phyloP scores from a whole-genome alignment of 1,140 invertebrate genomes.

The Hypsibius dujardini region DNA sequence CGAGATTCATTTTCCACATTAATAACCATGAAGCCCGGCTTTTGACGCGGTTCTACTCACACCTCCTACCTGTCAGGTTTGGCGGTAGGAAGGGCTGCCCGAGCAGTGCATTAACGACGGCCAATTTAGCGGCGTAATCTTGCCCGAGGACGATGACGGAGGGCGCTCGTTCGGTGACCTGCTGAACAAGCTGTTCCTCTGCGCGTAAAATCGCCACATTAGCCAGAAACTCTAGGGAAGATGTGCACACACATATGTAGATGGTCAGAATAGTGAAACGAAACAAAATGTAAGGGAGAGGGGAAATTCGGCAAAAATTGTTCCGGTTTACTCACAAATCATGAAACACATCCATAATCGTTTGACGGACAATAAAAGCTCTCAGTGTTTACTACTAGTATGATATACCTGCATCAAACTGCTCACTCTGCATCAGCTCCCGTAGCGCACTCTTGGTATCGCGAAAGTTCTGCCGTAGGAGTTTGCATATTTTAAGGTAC shows the following conservation, averaged over 20 bases:
- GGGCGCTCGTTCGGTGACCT: conserved; percentile 32
- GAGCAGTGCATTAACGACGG: conserved; percentile 52
- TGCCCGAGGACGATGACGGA: conserved; percentile 49
- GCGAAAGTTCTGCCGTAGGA: conserved; percentile 41
- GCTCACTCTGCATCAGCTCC: conserved; percentile 42
- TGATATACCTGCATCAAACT: conserved; percentile 44
- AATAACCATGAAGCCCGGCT: no score
- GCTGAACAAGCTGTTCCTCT: conserved; percentile 33
- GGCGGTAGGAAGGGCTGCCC: conserved; percentile 44
- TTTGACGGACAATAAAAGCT: no score
- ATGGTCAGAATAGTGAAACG: no score
- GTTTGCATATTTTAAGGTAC: conserved; percentile 37
- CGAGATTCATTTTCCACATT: no score
- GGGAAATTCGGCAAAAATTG: neutral
- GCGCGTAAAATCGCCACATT: conserved; percentile 29
- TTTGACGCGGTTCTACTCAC: no score
- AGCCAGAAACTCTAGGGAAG: conserved; percentile 30
- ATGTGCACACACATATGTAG: neutral
- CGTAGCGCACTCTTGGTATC: conserved; percentile 48
- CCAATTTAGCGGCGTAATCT: conserved; percentile 46
- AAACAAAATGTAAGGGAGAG: neutral
- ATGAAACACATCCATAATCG: no score
- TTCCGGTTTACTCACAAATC: no score
- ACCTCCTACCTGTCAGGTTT: conserved; percentile 25
- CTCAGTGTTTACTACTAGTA: conserved; percentile 16